Evolutionary conservation across 1,140 invertebrate genomes (phyloP), one percentile per base, ranked within the genome.

Genomic region (Triops longicaudatus): DNA sequence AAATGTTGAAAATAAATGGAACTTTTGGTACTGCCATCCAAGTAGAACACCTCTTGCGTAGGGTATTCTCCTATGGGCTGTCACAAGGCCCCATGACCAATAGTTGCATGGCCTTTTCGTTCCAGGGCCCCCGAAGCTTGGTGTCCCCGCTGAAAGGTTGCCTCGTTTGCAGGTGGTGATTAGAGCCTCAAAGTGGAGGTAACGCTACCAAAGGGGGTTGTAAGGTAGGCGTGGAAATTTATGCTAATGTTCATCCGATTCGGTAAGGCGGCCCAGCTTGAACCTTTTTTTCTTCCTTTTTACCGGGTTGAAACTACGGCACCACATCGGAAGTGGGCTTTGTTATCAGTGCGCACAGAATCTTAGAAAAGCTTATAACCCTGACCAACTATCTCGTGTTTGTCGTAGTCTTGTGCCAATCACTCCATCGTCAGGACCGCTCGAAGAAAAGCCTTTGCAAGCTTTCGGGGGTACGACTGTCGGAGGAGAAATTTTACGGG

Each of bases 191-290:
- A 17, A 63, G 50, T 63, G 14, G 17, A 17, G 17, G 22, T 63
- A n/a, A 63, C 4, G 50, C 22, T 63, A 37, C 31, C 31, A 37
- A n/a, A 63, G 22, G 50, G 50, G 50, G 17, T n/a, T 17, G 4
- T n/a, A 5, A 17, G 22, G 50, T 63, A 63, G 50, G 50, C 50
- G 50, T 10, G 50, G 50, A n/a, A 63, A 63, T 17, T 10, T 63
- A 63, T 63, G 50, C 50, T n/a, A 63, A 63, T 63, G 17, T 17
- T 63, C 50, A 63, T 63, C 50, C 50, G 14, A 63, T 63, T 63
- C 50, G 14, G 17, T 22, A 63, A 22, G 22, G 50, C 4, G 17
- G 17, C n/a, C n/a, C 22, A n/a, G 6, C 22, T 17, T 22, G 50
- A n/a, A 22, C 6, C 11, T 44, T 11, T 44, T 11, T 44, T 63